Percentiles rank a stretch among this genome's conserved stretches.
These are phyloP conservation scores for Halichoerus grypus DNA, from an alignment of 2,113 vertebrate genomes.

Conservation along the genomic window DNA sequence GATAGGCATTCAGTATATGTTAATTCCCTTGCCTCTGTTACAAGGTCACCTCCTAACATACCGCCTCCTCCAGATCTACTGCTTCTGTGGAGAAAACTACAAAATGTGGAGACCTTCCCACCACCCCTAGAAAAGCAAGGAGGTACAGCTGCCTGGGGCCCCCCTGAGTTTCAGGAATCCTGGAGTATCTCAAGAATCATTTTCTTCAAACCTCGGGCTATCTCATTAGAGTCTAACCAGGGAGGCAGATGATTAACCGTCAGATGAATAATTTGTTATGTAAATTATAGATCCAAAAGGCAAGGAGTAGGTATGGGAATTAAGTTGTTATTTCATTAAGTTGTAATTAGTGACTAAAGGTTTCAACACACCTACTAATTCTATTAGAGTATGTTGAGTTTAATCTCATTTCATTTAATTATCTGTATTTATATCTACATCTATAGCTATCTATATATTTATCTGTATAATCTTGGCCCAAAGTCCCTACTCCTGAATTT, in stretches of 20 bases:
- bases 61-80: neutral
- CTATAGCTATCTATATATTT: neutral
- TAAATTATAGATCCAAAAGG: slow-evolving; percentile 39
- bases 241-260: slow-evolving; percentile 31
- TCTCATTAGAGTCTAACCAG: slow-evolving; percentile 31
- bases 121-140: neutral
- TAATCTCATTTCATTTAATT: slow-evolving; percentile 57
- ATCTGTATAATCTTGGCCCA: neutral
- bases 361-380: slow-evolving; percentile 46
- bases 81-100: neutral
- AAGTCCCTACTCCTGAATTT: neutral
- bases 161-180: neutral
- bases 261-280: slow-evolving; percentile 46
- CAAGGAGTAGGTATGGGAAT: neutral
- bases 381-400: slow-evolving; percentile 3
- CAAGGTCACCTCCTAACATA: neutral
- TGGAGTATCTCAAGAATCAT: slow-evolving; percentile 27
- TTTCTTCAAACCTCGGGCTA: slow-evolving; percentile 35
- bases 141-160: neutral
- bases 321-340: slow-evolving; percentile 56
- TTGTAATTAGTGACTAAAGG: slow-evolving; percentile 48
- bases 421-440: neutral
- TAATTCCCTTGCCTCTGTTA: neutral
- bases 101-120: neutral
- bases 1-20: neutral